Evolutionary conservation across 2,888 invertebrate genomes (phyloP).

Genomic region (Empis stercorea): DNA sequence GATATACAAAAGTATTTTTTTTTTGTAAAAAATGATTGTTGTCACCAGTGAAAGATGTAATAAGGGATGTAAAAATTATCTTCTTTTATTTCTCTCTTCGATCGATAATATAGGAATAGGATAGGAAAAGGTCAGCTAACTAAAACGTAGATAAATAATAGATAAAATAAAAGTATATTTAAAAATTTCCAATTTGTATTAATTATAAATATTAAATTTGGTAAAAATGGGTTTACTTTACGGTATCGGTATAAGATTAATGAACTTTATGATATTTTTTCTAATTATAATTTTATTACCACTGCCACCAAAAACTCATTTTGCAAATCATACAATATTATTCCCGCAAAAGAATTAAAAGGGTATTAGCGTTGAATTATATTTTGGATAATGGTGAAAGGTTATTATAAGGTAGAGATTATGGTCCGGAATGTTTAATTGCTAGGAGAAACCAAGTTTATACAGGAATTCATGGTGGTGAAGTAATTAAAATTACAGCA

Average conservation of each 20-base stretch:
- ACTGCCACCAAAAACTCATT: constrained; percentile 54
- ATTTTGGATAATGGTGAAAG: constrained; percentile 54
- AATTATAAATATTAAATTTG: neutral
- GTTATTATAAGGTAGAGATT: constrained; percentile 48
- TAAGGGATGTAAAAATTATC: no score
- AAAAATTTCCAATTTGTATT: no score
- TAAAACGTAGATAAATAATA: no score
- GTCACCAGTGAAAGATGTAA: no score
- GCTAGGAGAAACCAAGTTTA: constrained; percentile 65
- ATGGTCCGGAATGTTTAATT: constrained; percentile 72
- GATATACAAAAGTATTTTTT: no score
- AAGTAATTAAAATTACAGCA: constrained; percentile 59
- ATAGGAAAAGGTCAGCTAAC: no score
- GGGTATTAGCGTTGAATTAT: constrained; percentile 48
- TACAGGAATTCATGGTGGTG: constrained; percentile 65
- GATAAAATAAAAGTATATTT: no score
- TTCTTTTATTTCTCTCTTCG: no score
- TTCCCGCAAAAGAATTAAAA: constrained; percentile 40
- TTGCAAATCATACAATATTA: constrained; percentile 47
- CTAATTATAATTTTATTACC: constrained; percentile 52
- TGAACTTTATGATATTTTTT: constrained; percentile 42
- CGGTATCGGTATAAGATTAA: constrained; percentile 34
- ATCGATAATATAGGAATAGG: no score
- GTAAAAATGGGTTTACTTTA: constrained; percentile 35
- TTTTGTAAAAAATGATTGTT: no score